Conservation (phyloP, 2,113 vertebrate genomes). For the Strigops habroptila region DNA sequence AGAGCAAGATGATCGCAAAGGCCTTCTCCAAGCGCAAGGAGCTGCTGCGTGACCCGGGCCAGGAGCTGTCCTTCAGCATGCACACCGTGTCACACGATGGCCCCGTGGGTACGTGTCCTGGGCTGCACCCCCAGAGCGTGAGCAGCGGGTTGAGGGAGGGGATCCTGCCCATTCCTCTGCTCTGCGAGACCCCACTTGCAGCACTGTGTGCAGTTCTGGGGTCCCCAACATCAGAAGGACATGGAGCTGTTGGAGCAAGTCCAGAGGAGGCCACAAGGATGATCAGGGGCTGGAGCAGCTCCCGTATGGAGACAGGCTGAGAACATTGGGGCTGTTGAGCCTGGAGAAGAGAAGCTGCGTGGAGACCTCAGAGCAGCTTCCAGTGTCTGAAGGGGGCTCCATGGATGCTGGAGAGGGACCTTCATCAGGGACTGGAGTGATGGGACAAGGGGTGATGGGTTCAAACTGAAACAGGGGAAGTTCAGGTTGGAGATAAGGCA, state of each 20-base stretch:
- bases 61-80: conserved; percentile 95
- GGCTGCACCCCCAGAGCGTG: background rate
- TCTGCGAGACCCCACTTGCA: background rate
- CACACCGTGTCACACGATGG: conserved; percentile 94
- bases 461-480: too few species aligned
- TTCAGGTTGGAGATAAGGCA: too few species aligned
- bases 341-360: background rate
- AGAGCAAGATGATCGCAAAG: conserved; percentile 99
- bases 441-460: too few species aligned
- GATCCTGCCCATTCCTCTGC: background rate
- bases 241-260: background rate
- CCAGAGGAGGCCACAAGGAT: background rate
- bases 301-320: background rate
- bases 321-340: background rate
- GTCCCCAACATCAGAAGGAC: background rate
- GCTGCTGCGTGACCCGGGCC: conserved; percentile 90
- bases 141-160: background rate
- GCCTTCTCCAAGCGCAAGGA: conserved; percentile 95
- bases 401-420: too few species aligned
- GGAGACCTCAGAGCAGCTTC: too few species aligned
- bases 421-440: too few species aligned
- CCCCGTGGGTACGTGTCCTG: conserved; percentile 81
- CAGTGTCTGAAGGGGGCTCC: too few species aligned
- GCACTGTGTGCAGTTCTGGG: background rate
- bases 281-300: background rate